Conservation (phyloP, 2,113 vertebrate genomes). For the Scytalopus superciliaris region DNA sequence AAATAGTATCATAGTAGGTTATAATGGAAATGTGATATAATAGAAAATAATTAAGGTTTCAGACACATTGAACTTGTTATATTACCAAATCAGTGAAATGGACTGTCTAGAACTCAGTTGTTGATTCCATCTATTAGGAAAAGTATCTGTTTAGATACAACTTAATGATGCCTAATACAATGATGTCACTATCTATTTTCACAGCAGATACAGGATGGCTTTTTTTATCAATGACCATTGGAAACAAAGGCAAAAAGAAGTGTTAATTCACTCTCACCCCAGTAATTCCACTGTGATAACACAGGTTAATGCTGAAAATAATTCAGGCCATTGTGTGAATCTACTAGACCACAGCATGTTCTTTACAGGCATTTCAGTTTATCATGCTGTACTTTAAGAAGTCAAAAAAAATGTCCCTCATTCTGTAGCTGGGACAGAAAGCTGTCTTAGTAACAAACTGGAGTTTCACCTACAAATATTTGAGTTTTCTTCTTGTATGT, state of each 20-base stretch:
- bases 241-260: constrained; percentile 35
- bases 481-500: not conserved
- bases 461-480: not conserved
- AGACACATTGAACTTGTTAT: not conserved
- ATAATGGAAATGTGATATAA: not conserved
- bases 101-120: not conserved
- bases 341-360: not conserved
- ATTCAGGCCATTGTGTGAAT: constrained; percentile 34
- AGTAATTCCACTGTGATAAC: constrained; percentile 34
- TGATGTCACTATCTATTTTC: constrained; percentile 20
- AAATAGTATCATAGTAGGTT: not conserved
- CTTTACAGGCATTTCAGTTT: not conserved
- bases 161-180: not conserved
- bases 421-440: not conserved
- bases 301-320: constrained; percentile 47
- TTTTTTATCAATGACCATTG: not conserved
- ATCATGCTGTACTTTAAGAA: not conserved
- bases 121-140: not conserved
- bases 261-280: constrained; percentile 20
- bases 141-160: not conserved
- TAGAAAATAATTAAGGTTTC: not conserved
- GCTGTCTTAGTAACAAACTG: not conserved
- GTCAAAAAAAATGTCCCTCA: not conserved
- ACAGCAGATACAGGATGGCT: not conserved
- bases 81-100: not conserved